Evolutionary conservation across 2,888 invertebrate species (phyloP).

Genomic region (Limnephilus rhombicus): DNA sequence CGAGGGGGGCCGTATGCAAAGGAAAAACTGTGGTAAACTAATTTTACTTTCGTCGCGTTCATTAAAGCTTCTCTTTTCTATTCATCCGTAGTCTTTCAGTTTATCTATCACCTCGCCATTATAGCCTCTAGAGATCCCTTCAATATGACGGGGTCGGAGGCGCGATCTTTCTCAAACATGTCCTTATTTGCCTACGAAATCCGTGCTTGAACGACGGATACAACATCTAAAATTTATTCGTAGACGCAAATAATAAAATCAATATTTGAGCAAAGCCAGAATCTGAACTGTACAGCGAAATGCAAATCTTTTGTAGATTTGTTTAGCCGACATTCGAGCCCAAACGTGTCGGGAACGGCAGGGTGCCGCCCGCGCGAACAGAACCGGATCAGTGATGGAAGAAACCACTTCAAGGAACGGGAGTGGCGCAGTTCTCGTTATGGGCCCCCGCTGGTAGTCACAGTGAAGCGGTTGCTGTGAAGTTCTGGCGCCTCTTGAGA

Average conservation of each 20-base stretch:
- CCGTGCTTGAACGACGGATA: background rate
- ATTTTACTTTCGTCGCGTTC: background rate
- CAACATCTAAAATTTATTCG: conserved; percentile 9
- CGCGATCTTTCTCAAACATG: conserved; percentile 22
- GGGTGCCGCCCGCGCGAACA: conserved; percentile 72
- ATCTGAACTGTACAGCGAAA: background rate
- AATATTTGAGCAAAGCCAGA: conserved; percentile 48
- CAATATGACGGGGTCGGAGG: conserved; percentile 25
- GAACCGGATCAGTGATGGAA: conserved; percentile 11
- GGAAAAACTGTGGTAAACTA: background rate
- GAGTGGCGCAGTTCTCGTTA: conserved; percentile 74
- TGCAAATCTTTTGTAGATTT: background rate
- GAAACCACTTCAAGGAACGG: conserved; percentile 75
- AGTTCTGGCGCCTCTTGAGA: conserved; percentile 78
- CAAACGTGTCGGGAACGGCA: conserved; percentile 70
- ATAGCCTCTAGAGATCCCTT: conserved; percentile 3
- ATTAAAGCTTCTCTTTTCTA: conserved; percentile 47
- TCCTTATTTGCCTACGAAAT: background rate
- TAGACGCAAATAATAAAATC: conserved; percentile 32
- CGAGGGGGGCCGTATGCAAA: conserved; percentile 16
- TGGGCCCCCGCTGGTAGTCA: conserved; percentile 76
- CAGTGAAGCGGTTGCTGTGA: conserved; percentile 82
- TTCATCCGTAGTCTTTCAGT: conserved; percentile 46
- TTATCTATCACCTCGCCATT: conserved; percentile 30
- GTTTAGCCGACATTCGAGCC: conserved; percentile 67